These are phyloP conservation scores for Neomorphus geoffroyi DNA, from an alignment of 2,797 vertebrate species.

Conservation along the genomic window DNA sequence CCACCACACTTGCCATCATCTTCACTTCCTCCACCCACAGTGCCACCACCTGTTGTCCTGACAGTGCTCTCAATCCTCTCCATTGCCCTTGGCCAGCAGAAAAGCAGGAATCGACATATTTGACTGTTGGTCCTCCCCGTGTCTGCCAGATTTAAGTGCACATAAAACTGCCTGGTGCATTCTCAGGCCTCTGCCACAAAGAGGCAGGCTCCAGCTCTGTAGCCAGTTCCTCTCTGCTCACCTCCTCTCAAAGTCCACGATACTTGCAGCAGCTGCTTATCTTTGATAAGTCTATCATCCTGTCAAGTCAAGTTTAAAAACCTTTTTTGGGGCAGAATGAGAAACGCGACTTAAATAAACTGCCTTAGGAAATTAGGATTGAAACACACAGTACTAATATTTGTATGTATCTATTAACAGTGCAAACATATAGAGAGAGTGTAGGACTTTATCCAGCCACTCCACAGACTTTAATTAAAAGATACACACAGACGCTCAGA, in stretches of 20 bases:
- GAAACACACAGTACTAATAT: neutral
- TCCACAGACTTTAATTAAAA: neutral
- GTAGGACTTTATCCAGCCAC: neutral
- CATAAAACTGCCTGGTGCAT: neutral
- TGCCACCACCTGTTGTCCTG: rapidly evolving
- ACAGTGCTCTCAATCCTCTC: neutral
- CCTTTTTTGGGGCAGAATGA: neutral
- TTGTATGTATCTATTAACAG: neutral
- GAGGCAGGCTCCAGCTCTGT: rapidly evolving
- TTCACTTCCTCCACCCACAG: neutral
- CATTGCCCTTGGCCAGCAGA: neutral
- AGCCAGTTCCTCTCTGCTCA: neutral
- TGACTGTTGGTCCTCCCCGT: neutral
- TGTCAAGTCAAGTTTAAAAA: neutral
- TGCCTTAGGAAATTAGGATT: neutral
- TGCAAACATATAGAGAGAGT: neutral
- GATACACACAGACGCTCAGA: neutral
- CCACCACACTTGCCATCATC: rapidly evolving
- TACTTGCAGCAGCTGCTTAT: rapidly evolving
- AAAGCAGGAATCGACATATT: rapidly evolving
- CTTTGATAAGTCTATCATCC: neutral
- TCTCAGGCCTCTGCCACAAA: neutral
- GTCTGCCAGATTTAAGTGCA: neutral
- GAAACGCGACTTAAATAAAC: neutral
- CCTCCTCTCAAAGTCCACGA: rapidly evolving